These are phyloP conservation scores for Gymnobelideus leadbeateri DNA, from an alignment of 2,113 vertebrate genomes.

Conservation along the genomic window DNA sequence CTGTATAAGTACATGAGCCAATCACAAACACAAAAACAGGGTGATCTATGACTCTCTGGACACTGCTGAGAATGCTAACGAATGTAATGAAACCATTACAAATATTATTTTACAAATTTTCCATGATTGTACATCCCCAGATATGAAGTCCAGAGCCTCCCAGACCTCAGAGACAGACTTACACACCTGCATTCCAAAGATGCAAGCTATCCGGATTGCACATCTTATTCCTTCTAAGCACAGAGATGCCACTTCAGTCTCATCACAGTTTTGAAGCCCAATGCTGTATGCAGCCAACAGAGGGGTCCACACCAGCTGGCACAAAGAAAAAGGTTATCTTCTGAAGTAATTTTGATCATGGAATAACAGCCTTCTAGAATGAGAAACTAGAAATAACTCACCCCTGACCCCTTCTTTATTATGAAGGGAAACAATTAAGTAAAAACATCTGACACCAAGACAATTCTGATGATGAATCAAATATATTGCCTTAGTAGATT, in stretches of 20 bases:
- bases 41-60: neutral
- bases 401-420: neutral
- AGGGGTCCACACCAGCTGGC: conserved; percentile 97
- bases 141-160: neutral
- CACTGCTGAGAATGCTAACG: neutral
- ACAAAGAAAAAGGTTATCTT: conserved; percentile 49
- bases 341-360: neutral
- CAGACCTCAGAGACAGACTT: neutral
- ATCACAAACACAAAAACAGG: neutral
- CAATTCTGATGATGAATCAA: neutral
- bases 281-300: conserved; percentile 96
- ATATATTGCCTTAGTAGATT: neutral
- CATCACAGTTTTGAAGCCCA: conserved; percentile 97
- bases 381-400: conserved; percentile 8
- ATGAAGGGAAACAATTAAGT: neutral
- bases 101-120: conserved; percentile 1
- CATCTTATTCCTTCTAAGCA: conserved; percentile 98
- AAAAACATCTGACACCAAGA: neutral
- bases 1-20: neutral
- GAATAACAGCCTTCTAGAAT: neutral
- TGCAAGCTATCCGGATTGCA: conserved; percentile 95
- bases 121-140: neutral
- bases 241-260: conserved; percentile 94
- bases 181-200: conserved; percentile 98
- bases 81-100: neutral